Evolutionary conservation across 2,797 vertebrate species (phyloP), one percentile per base, ranked within the genome.

Genomic region (Peromyscus aztecus): DNA sequence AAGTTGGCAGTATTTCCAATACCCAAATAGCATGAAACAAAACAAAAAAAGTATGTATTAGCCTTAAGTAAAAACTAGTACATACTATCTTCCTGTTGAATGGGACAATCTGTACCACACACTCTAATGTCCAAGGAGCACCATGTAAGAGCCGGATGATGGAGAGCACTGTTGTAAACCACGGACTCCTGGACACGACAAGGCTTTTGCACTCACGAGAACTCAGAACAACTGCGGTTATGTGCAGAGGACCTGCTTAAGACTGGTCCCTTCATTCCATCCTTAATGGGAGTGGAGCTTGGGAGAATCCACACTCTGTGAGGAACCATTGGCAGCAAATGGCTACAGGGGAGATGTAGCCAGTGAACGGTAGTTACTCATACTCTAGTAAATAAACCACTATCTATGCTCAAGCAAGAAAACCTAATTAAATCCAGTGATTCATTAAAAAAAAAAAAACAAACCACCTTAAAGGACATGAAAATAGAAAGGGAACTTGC

Each of bases 11-110:
- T 67, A 96, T 96, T 89, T 77, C 94, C 84, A 89, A 95, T 80
- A 97, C 43, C 88, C 17, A 80, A 96, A 96, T 69, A 59, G 21
- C 61, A 97, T 83, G 19, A 91, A 75, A 90, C 89, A 97, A 97
- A 97, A 82, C 4, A 94, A 3, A 73, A 69, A 69, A 93, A 40
- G 0, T 31, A 73, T 40, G 91, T 94, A 89, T 52, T 93, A 8
- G 75, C 46, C 21, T 67, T 67, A 89, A 93, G 86, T 67, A 88
- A 93, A 88, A 80, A 10, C 4, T 90, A 85, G 21, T 6, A 86
- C 46, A 43, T 29, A 87, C 77, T 34, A 2, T 78, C 80, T 92
- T 91, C 77, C 46, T 29, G 14, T 55, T 37, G 34, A 87, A 19
- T 31, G 52, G 67, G 29, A 11, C 5, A 0, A 0, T 73, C 24